These are phyloP conservation scores for Cinclus mexicanus DNA, from an alignment of 2,113 vertebrate genomes.

Conservation along the genomic window DNA sequence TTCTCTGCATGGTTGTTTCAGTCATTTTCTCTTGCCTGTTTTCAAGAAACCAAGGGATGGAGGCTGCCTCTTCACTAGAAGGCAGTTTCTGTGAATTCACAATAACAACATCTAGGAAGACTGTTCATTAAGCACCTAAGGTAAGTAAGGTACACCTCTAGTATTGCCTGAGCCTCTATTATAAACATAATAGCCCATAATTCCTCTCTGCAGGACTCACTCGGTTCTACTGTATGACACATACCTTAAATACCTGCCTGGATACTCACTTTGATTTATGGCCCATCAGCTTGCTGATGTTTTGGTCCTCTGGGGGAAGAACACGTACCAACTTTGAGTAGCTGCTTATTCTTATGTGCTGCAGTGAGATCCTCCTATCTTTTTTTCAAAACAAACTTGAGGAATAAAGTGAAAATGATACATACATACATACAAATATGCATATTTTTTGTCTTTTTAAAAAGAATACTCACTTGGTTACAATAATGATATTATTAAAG, in stretches of 20 bases:
- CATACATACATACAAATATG: background rate
- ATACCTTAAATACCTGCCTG: constrained; percentile 31
- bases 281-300: background rate
- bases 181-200: constrained; percentile 20
- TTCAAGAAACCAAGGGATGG: background rate
- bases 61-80: background rate
- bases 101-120: background rate
- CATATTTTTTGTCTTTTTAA: accelerated
- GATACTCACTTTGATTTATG: background rate
- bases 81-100: constrained; percentile 1
- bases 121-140: constrained; percentile 5
- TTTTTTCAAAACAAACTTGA: constrained; percentile 9
- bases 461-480: background rate
- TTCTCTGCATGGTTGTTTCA: background rate
- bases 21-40: background rate
- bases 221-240: constrained; percentile 21
- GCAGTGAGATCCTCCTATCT: background rate
- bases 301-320: constrained; percentile 33
- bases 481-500: background rate
- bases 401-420: background rate
- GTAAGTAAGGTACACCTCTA: constrained; percentile 31
- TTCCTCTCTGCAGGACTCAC: background rate
- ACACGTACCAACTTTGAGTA: background rate
- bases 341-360: background rate
- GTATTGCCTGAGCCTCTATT: constrained; percentile 23